These are phyloP conservation scores for Chorisops tibialis DNA, from an alignment of 2,888 invertebrate genomes.

Conservation along the genomic window DNA sequence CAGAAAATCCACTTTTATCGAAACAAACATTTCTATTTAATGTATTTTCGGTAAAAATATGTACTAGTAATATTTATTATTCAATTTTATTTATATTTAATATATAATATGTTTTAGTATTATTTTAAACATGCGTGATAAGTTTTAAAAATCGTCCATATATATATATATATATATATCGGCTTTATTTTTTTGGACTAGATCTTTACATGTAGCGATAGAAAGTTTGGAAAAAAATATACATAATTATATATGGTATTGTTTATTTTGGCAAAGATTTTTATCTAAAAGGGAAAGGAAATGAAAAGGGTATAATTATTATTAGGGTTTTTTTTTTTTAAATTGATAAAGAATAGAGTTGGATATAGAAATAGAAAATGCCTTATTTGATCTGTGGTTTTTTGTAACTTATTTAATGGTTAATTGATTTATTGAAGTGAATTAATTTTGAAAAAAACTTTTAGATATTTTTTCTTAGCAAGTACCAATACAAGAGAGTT, in stretches of 20 bases:
- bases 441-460: not conserved
- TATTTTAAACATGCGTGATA: conserved; percentile 20
- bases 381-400: not conserved
- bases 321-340: not conserved
- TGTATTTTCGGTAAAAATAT: not conserved
- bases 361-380: not conserved
- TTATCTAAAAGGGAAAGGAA: too few species aligned
- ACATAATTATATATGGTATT: conserved; percentile 8
- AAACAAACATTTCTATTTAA: not conserved
- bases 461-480: conserved; percentile 1
- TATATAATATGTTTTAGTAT: conserved; percentile 9
- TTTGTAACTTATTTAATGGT: not conserved
- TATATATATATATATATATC: not conserved
- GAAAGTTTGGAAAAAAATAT: not conserved
- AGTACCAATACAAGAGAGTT: not conserved
- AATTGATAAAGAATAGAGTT: not conserved
- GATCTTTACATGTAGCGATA: not conserved
- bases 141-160: not conserved
- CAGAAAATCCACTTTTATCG: too few species aligned
- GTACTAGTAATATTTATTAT: not conserved
- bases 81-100: not conserved
- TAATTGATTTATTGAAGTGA: not conserved
- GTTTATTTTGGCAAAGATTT: too few species aligned
- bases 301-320: too few species aligned
- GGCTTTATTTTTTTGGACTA: not conserved